These are phyloP conservation scores for Halcyon chelicuti DNA, from an alignment of 2,797 vertebrate genomes.

Conservation along the genomic window DNA sequence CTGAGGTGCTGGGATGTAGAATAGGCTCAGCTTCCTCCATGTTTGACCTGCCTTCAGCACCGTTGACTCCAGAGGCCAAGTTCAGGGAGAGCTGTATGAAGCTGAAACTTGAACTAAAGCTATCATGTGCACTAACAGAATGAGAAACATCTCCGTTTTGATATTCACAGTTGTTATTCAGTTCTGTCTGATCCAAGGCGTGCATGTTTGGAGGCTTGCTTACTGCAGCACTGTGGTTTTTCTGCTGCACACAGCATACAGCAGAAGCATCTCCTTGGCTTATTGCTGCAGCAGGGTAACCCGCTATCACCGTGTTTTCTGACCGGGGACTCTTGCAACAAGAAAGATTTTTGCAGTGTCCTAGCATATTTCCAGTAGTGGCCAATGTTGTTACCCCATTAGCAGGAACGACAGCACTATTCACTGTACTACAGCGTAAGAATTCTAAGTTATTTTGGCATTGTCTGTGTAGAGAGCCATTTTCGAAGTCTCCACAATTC, in stretches of 20 bases:
- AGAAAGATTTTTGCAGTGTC: background rate
- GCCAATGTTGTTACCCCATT: background rate
- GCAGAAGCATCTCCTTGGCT: background rate
- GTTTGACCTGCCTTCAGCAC: slow-evolving; percentile 1
- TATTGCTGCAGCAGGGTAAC: background rate
- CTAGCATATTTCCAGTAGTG: background rate
- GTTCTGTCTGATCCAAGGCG: slow-evolving; percentile 9
- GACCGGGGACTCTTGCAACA: background rate
- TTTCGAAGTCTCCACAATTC: background rate
- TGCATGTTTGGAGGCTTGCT: background rate
- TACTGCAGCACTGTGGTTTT: background rate
- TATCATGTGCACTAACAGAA: background rate
- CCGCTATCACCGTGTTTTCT: background rate
- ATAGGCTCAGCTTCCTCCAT: background rate
- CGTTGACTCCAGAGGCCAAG: background rate
- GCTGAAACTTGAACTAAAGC: slow-evolving; percentile 89
- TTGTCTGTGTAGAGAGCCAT: background rate
- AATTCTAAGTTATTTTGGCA: background rate
- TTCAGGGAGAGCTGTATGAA: slow-evolving; percentile 89
- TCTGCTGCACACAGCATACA: background rate
- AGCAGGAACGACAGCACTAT: background rate
- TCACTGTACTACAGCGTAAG: background rate
- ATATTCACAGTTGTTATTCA: slow-evolving; percentile 13
- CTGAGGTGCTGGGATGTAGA: background rate
- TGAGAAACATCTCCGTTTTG: background rate